Conservation (phyloP, 92 coral and sea anemone genomes). For the Isaurus tuberculatus region DNA sequence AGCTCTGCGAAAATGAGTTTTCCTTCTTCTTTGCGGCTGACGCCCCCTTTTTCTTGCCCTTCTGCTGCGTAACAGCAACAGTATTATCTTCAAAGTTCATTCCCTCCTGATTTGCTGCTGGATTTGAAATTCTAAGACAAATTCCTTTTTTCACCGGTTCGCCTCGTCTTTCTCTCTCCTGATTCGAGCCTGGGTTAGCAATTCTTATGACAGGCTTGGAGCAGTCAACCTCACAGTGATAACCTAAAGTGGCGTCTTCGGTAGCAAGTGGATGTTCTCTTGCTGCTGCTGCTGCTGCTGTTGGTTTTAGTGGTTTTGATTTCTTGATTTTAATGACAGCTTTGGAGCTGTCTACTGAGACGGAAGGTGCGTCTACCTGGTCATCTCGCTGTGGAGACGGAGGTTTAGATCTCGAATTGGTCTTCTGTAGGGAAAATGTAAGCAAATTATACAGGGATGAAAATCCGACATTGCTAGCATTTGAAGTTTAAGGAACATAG, state of each 20-base stretch:
- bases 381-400: slow-evolving; percentile 83
- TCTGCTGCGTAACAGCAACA: not conserved
- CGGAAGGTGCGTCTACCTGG: slow-evolving; percentile 37
- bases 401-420: slow-evolving; percentile 56
- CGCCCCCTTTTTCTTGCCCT: slow-evolving; percentile 22
- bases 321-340: slow-evolving; percentile 92
- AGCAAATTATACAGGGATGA: not conserved
- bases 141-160: slow-evolving; percentile 57
- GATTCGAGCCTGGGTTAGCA: slow-evolving; percentile 63
- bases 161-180: slow-evolving; percentile 50
- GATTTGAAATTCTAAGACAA: slow-evolving; percentile 41
- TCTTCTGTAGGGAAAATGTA: slow-evolving; percentile 55
- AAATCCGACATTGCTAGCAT: too few relatives aligned
- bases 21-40: slow-evolving; percentile 47
- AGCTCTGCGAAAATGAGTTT: slow-evolving; percentile 68
- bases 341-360: slow-evolving; percentile 68
- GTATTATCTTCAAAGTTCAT: slow-evolving; percentile 14
- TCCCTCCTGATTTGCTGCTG: slow-evolving; percentile 35
- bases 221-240: slow-evolving; percentile 77
- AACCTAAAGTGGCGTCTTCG: slow-evolving; percentile 50
- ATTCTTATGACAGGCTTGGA: slow-evolving; percentile 76
- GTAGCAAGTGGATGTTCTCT: slow-evolving; percentile 45
- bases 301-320: slow-evolving; percentile 60
- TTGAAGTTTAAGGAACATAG: too few relatives aligned
- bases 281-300: slow-evolving; percentile 46